Conservation (phyloP, 23 tunicate species). For the Phallusia fumigata region DNA sequence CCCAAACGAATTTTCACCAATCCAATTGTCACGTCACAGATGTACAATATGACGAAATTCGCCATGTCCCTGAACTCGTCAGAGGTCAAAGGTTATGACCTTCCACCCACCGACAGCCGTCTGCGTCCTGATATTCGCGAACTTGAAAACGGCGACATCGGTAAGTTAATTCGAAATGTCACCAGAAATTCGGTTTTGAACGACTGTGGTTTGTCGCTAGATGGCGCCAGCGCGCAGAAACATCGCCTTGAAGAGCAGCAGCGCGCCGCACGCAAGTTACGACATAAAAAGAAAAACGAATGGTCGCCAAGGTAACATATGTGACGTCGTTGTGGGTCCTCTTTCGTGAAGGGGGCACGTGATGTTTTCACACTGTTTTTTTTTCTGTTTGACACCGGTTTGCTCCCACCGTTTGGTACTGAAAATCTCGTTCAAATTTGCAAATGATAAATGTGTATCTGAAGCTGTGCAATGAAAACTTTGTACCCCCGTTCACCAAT, state of each 20-base stretch:
- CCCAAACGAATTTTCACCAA: not conserved
- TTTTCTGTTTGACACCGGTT: too few species aligned
- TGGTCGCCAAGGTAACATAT: constrained; percentile 84
- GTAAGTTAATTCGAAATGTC: constrained; percentile 57
- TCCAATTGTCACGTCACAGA: constrained; percentile 15
- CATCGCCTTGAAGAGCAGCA: constrained; percentile 82
- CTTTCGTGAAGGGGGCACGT: too few species aligned
- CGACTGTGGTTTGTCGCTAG: constrained; percentile 28
- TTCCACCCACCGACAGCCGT: constrained; percentile 83
- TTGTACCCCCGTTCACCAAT: too few species aligned
- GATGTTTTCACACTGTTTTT: too few species aligned
- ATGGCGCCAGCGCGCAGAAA: constrained; percentile 88
- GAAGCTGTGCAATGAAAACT: too few species aligned
- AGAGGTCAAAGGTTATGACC: constrained; percentile 40
- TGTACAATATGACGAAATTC: constrained; percentile 86
- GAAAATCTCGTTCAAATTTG: too few species aligned
- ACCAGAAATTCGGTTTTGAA: too few species aligned
- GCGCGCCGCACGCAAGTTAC: constrained; percentile 59
- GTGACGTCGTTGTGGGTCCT: too few species aligned
- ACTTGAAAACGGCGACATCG: constrained; percentile 88
- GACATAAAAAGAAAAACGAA: constrained; percentile 72
- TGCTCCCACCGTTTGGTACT: too few species aligned
- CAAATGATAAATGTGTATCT: too few species aligned
- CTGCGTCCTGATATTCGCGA: constrained; percentile 72
- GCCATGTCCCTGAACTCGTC: constrained; percentile 81